phyloP scores from a whole-genome alignment of 2,888 invertebrate species.

The Philereme vetulata region DNA sequence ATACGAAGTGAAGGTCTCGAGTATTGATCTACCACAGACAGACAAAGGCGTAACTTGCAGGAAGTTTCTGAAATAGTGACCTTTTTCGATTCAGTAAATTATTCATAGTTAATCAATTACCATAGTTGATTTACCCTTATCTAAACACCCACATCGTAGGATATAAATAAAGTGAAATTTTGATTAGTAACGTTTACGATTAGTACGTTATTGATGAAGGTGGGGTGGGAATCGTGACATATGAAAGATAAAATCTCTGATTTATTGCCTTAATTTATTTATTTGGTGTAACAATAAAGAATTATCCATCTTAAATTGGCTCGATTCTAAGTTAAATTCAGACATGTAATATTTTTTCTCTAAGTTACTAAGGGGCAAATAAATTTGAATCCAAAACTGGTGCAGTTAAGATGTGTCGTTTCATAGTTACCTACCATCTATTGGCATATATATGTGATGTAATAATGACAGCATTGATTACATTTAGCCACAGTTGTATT shows the following conservation, averaged over 20 bases:
- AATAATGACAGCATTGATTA: no score
- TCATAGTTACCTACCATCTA: no score
- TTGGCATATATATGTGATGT: no score
- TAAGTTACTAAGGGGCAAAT: no score
- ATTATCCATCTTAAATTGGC: no score
- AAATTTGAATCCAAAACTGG: no score
- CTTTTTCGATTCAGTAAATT: constrained; percentile 16
- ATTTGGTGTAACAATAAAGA: no score
- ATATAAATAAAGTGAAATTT: constrained; percentile 22
- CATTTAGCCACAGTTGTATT: no score
- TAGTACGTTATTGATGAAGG: constrained; percentile 18
- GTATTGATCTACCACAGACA: constrained; percentile 13
- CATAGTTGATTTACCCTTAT: constrained; percentile 19
- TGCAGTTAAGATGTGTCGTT: no score
- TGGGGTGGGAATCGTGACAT: constrained; percentile 6
- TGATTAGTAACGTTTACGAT: constrained; percentile 9
- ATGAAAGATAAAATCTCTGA: not conserved
- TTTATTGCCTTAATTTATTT: not conserved
- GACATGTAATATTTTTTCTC: no score
- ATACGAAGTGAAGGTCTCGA: constrained; percentile 12
- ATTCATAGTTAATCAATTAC: constrained; percentile 21
- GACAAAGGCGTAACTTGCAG: constrained; percentile 6
- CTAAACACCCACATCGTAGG: constrained; percentile 19
- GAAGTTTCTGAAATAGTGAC: constrained; percentile 14
- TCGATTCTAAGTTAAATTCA: no score